phyloP scores from a whole-genome alignment of 2,888 invertebrate species.

The Agrochola litura region DNA sequence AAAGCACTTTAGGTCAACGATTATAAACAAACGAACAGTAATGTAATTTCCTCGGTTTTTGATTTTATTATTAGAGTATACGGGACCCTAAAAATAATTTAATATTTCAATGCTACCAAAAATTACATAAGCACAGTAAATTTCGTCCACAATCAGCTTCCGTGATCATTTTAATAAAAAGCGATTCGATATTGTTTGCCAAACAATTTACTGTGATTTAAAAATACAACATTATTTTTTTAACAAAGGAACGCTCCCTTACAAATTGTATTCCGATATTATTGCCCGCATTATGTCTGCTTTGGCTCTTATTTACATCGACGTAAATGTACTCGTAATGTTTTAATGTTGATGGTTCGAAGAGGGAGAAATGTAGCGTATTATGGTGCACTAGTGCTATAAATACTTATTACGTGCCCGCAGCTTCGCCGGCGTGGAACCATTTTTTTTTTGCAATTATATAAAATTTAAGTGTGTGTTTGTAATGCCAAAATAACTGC shows the following conservation, averaged over 20 bases:
- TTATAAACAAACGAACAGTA: background rate
- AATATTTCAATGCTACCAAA: background rate
- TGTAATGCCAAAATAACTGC: too few relatives aligned
- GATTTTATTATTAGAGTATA: background rate
- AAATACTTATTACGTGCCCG: too few relatives aligned
- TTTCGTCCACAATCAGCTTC: slow-evolving; percentile 12
- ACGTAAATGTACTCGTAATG: slow-evolving; percentile 17
- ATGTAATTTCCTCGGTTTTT: background rate
- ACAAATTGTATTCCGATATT: slow-evolving; percentile 40
- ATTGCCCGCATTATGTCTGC: slow-evolving; percentile 24
- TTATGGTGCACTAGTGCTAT: too few relatives aligned
- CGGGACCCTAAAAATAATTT: background rate
- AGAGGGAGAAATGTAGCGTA: background rate
- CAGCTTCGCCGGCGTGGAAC: too few relatives aligned
- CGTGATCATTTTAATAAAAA: slow-evolving; percentile 33
- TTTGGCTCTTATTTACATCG: slow-evolving; percentile 28
- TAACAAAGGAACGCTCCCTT: slow-evolving; percentile 18
- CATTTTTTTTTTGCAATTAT: too few relatives aligned
- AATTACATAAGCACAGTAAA: background rate
- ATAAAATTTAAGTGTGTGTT: too few relatives aligned
- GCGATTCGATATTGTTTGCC: slow-evolving; percentile 35
- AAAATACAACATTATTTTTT: slow-evolving; percentile 41
- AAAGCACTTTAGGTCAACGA: background rate
- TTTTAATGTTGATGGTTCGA: background rate
- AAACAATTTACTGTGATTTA: slow-evolving; percentile 41